Evolutionary conservation across 2,797 vertebrate genomes (phyloP).

Genomic region (Melanotaenia pygmaea): DNA sequence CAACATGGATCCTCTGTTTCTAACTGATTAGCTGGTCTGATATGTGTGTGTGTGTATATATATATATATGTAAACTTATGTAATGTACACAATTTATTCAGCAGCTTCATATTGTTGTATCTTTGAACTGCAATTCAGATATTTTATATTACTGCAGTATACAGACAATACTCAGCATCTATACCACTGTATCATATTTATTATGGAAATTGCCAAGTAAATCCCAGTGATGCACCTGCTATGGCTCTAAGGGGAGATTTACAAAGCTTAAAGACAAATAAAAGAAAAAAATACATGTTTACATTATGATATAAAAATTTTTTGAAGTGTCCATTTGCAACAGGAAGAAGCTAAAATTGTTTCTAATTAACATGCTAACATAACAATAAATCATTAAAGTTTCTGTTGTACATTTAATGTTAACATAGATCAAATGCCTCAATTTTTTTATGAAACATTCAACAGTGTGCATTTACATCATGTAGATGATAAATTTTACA

Average conservation of each 20-base stretch:
- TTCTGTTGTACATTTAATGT: conserved; percentile 19
- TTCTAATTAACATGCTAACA: conserved; percentile 15
- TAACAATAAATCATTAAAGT: not conserved
- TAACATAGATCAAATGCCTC: conserved; percentile 18
- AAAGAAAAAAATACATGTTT: conserved; percentile 7
- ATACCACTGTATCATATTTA: not conserved
- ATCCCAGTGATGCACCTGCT: not conserved
- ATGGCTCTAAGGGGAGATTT: not conserved
- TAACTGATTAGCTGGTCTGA: conserved; percentile 21
- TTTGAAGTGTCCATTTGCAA: conserved; percentile 2
- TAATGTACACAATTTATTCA: conserved; percentile 3
- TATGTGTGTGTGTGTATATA: conserved; percentile 1
- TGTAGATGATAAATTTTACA: conserved; percentile 11
- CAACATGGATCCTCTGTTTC: conserved; percentile 11
- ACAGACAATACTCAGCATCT: not conserved
- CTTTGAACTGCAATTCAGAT: not conserved
- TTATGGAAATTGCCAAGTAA: not conserved
- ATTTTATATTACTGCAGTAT: not conserved
- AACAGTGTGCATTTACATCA: not conserved
- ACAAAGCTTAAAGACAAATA: not conserved
- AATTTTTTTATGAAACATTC: conserved; percentile 21
- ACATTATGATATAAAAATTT: not conserved
- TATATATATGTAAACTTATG: not conserved
- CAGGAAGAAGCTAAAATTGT: not conserved
- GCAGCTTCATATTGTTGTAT: conserved; percentile 7